Percentiles rank a stretch among this genome's conserved stretches.
phyloP scores from a whole-genome alignment of 2,113 vertebrate species.

The Nannospalax galili region DNA sequence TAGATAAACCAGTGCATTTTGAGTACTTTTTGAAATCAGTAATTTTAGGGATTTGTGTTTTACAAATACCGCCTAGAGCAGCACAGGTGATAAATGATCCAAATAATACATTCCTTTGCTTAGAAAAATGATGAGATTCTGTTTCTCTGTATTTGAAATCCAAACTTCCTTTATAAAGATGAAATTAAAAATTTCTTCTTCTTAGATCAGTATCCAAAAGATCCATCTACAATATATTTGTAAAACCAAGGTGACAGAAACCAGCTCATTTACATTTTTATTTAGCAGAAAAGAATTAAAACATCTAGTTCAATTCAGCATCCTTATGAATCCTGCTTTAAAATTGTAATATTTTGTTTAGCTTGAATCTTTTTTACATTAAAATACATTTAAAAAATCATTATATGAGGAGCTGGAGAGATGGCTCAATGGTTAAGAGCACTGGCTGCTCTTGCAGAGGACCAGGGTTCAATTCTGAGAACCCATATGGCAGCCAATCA shows the following conservation, averaged over 20 bases:
- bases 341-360: neutral
- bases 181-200: neutral
- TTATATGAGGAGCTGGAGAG: no score
- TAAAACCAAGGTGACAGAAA: neutral
- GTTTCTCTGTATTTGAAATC: conserved; percentile 71
- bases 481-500: no score
- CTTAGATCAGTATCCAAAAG: no score
- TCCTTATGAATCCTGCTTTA: neutral
- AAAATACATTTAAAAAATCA: no score
- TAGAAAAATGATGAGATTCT: conserved; percentile 66
- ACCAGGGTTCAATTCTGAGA: no score
- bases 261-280: neutral
- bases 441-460: no score
- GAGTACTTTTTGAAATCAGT: conserved; percentile 79
- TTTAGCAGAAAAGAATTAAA: neutral
- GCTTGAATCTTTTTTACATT: no score
- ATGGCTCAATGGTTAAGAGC: no score
- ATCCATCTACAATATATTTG: neutral
- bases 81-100: conserved; percentile 43
- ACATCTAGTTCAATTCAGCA: neutral
- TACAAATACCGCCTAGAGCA: conserved; percentile 78
- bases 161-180: conserved; percentile 37
- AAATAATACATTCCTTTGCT: conserved; percentile 4
- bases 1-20: conserved; percentile 83
- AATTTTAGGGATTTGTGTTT: conserved; percentile 79